Evolutionary conservation across 2,113 vertebrate species (phyloP).

Genomic region (Eulemur macaco): DNA sequence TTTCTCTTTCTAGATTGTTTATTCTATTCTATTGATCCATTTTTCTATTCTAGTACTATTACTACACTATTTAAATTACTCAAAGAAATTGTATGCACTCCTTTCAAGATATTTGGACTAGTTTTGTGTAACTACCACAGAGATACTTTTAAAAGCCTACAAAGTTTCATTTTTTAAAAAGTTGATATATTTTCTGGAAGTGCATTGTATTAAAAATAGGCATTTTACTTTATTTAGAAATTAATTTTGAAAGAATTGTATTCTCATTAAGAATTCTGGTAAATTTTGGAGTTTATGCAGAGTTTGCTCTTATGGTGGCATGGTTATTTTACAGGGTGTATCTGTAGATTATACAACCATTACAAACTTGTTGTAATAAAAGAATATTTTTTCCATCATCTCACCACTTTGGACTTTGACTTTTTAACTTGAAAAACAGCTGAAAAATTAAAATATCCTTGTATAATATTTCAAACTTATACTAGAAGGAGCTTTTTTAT

Average conservation of each 20-base stretch:
- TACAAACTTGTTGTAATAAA: background rate
- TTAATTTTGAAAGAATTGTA: background rate
- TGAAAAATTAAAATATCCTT: background rate
- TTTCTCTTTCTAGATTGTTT: background rate
- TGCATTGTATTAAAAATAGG: background rate
- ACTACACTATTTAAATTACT: background rate
- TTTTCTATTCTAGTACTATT: background rate
- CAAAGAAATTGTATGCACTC: background rate
- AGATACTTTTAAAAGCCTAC: background rate
- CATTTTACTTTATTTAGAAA: slow-evolving; percentile 9
- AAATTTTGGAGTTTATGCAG: background rate
- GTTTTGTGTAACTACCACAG: background rate
- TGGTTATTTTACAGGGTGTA: background rate
- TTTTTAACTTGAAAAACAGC: slow-evolving; percentile 41
- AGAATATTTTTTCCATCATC: background rate
- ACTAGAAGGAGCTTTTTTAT: background rate
- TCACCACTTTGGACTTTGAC: background rate
- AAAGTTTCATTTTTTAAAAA: background rate
- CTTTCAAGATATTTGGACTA: background rate
- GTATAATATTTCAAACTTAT: background rate
- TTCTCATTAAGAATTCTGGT: background rate
- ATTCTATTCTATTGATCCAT: background rate
- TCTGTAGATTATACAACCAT: background rate
- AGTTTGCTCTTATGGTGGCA: background rate
- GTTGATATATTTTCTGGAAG: background rate